Conservation (phyloP, 2,113 vertebrate species). For the human region DNA sequence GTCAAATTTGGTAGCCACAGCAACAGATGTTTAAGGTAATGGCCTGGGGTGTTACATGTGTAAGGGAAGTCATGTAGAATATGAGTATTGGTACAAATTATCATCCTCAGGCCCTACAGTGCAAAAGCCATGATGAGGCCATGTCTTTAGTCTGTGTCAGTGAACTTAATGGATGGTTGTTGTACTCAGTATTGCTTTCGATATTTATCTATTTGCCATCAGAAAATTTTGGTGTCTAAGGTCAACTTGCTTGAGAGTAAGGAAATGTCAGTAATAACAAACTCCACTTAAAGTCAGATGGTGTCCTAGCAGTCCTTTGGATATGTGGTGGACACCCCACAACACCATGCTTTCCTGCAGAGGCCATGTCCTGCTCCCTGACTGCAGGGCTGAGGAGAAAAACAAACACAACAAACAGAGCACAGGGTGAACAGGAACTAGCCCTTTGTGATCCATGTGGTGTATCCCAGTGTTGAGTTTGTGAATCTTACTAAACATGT, state of each 20-base stretch:
- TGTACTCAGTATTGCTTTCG: not conserved
- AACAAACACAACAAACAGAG: not conserved
- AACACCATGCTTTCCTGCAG: accelerated
- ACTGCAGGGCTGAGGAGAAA: accelerated
- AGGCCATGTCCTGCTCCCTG: accelerated
- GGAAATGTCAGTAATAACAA: not conserved
- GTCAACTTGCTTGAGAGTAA: not conserved
- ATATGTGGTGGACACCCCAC: accelerated
- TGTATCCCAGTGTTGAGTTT: accelerated
- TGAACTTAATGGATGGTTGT: not conserved
- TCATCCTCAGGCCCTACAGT: not conserved
- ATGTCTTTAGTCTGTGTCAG: too few species aligned
- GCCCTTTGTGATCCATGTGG: accelerated
- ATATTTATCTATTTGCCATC: not conserved
- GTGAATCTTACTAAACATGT: not conserved
- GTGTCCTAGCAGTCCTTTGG: not conserved
- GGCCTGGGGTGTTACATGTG: not conserved
- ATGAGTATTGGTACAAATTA: not conserved
- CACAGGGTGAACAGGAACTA: accelerated
- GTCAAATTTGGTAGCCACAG: not conserved
- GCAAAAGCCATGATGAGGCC: not conserved
- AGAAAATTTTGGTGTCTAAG: not conserved
- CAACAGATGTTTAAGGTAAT: constrained; percentile 8
- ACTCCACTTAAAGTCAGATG: not conserved
- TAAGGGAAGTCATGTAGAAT: not conserved